Evolutionary conservation across 2,888 invertebrate species (phyloP).

Genomic region (Dinocampus coccinellae): DNA sequence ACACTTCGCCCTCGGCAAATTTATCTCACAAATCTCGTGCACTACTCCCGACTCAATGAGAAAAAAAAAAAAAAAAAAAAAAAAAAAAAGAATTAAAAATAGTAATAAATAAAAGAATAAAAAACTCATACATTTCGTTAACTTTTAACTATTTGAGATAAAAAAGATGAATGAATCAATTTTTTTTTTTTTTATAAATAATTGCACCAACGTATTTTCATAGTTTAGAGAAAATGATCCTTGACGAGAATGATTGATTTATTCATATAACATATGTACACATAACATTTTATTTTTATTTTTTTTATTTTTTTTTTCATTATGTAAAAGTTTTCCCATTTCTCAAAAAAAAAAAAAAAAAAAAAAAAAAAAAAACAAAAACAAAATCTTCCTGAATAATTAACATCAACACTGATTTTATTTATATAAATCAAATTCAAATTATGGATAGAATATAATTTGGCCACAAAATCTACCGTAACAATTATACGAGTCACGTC

Average conservation of each 20-base stretch:
- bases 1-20: background rate
- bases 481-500: slow-evolving; percentile 39
- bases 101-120: slow-evolving; percentile 19
- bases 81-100: background rate
- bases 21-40: slow-evolving; percentile 23
- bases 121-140: slow-evolving; percentile 36
- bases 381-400: no score
- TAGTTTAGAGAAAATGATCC: slow-evolving; percentile 33
- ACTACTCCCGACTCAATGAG: slow-evolving; percentile 4
- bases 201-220: slow-evolving; percentile 29
- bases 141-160: slow-evolving; percentile 31
- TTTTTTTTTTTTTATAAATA: slow-evolving; percentile 37
- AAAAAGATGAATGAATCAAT: slow-evolving; percentile 40
- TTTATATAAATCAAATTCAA: background rate
- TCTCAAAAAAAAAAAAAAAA: no score
- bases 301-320: background rate
- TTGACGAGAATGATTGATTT: slow-evolving; percentile 37
- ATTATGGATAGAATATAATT: slow-evolving; percentile 23
- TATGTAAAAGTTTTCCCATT: no score
- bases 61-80: slow-evolving; percentile 11
- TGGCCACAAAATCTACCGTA: slow-evolving; percentile 38
- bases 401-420: background rate
- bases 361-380: no score
- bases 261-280: no score
- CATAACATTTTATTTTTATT: no score